phyloP scores from a whole-genome alignment of 2,888 invertebrate genomes.

The Dynastes tityus region DNA sequence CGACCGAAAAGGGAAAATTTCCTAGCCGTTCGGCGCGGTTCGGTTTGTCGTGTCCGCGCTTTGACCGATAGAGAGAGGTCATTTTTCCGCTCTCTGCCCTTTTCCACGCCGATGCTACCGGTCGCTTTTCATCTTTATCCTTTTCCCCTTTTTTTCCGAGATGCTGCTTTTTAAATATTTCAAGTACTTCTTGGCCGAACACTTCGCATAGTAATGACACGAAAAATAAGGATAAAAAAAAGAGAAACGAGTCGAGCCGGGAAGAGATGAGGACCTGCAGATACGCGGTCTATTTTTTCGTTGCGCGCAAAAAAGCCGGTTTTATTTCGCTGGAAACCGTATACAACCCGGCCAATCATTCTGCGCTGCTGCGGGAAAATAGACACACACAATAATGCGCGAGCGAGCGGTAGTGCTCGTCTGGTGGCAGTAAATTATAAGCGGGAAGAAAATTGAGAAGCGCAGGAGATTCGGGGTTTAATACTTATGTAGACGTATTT shows the following conservation, averaged over 20 bases:
- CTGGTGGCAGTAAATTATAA: slow-evolving; percentile 14
- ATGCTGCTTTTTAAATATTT: slow-evolving; percentile 66
- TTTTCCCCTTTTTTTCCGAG: slow-evolving; percentile 53
- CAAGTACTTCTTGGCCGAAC: slow-evolving; percentile 62
- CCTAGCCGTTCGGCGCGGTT: too few relatives aligned
- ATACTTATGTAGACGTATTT: too few relatives aligned
- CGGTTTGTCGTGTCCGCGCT: background rate
- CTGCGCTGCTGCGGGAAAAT: slow-evolving; percentile 3
- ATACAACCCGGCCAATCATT: slow-evolving; percentile 7
- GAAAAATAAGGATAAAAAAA: slow-evolving; percentile 61
- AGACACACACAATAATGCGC: slow-evolving; percentile 6
- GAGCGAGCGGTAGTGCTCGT: background rate
- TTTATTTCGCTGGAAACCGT: slow-evolving; percentile 25
- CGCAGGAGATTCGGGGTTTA: too few relatives aligned
- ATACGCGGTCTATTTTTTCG: slow-evolving; percentile 36
- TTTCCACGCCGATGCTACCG: slow-evolving; percentile 9
- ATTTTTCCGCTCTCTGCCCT: slow-evolving; percentile 37
- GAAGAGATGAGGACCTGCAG: slow-evolving; percentile 7
- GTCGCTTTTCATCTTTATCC: slow-evolving; percentile 57
- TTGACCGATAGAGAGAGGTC: slow-evolving; percentile 50
- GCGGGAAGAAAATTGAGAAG: background rate
- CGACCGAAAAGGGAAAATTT: too few relatives aligned
- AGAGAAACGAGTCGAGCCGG: background rate
- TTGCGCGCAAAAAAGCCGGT: background rate
- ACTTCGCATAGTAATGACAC: slow-evolving; percentile 63